Percentiles rank a stretch among this genome's conserved stretches.
phyloP scores from a whole-genome alignment of 1,140 invertebrate species.

The Camponotus vicinus region DNA sequence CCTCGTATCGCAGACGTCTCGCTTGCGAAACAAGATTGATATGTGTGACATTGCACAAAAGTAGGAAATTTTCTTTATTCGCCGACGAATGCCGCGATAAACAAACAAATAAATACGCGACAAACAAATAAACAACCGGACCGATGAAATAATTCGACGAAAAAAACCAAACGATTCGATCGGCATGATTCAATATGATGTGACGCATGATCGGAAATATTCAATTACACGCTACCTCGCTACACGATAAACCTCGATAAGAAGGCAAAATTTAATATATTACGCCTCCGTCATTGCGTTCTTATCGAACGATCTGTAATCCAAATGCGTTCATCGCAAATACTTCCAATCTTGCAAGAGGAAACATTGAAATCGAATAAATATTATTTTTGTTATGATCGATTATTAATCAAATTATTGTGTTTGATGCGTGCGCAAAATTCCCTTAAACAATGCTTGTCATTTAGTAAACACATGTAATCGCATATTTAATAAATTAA shows the following conservation, averaged over 20 bases:
- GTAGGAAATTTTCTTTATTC: conserved; percentile 26
- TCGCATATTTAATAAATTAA: neutral
- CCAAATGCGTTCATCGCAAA: conserved; percentile 26
- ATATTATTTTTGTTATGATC: conserved; percentile 19
- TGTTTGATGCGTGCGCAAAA: neutral
- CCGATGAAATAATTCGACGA: conserved; percentile 31
- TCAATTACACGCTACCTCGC: conserved; percentile 35
- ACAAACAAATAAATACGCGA: conserved; percentile 11
- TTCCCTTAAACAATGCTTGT: conserved; percentile 9
- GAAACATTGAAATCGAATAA: conserved; percentile 20
- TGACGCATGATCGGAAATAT: conserved; percentile 52
- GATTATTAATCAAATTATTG: neutral
- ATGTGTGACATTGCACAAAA: conserved; percentile 29
- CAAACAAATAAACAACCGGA: neutral
- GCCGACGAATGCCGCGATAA: neutral
- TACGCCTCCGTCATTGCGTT: conserved; percentile 26
- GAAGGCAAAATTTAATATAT: conserved; percentile 56
- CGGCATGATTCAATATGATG: conserved; percentile 9
- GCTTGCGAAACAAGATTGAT: conserved; percentile 54
- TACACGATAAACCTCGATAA: conserved; percentile 56
- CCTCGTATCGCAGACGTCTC: conserved; percentile 52
- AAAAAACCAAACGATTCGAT: neutral
- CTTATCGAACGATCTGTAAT: conserved; percentile 42
- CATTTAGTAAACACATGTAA: neutral
- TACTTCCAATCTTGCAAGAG: neutral